Percentiles rank a stretch among this genome's conserved stretches.
These are phyloP conservation scores for Mobula birostris DNA, from an alignment of 2,113 vertebrate species.

Conservation along the genomic window DNA sequence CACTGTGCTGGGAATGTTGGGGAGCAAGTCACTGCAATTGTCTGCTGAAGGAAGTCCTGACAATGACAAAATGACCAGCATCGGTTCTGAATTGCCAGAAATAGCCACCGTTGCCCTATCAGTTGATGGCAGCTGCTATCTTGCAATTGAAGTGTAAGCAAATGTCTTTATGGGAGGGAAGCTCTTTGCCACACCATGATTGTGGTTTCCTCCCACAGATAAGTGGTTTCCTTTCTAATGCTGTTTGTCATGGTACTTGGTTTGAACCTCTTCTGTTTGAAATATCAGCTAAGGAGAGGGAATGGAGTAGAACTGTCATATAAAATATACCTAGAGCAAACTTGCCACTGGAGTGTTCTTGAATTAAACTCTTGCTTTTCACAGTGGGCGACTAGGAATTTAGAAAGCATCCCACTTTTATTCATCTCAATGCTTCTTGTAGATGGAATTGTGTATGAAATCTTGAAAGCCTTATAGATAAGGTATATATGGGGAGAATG, in stretches of 20 bases:
- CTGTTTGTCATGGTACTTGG: conserved; percentile 9
- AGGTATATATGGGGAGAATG: too few species aligned
- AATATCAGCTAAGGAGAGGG: neutral
- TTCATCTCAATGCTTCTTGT: neutral
- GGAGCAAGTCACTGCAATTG: neutral
- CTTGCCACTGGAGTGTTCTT: neutral
- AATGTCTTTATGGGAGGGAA: conserved; percentile 19
- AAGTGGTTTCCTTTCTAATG: conserved; percentile 26
- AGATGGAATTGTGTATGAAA: too few species aligned
- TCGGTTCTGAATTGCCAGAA: neutral
- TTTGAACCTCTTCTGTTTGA: neutral
- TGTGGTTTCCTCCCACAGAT: conserved; percentile 35
- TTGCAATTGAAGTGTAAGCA: neutral
- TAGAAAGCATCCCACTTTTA: neutral
- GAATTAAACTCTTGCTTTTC: neutral
- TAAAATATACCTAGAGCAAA: neutral
- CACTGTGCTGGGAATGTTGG: too few species aligned
- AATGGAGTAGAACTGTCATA: too few species aligned
- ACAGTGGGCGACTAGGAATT: neutral
- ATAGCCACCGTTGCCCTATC: neutral
- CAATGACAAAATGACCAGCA: neutral
- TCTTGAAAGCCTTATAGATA: too few species aligned
- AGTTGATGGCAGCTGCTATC: conserved; percentile 26
- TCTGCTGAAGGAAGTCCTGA: neutral
- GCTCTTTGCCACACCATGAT: conserved; percentile 19